Evolutionary conservation across 1,140 invertebrate genomes (phyloP).

Genomic region (Sinella curviseta): DNA sequence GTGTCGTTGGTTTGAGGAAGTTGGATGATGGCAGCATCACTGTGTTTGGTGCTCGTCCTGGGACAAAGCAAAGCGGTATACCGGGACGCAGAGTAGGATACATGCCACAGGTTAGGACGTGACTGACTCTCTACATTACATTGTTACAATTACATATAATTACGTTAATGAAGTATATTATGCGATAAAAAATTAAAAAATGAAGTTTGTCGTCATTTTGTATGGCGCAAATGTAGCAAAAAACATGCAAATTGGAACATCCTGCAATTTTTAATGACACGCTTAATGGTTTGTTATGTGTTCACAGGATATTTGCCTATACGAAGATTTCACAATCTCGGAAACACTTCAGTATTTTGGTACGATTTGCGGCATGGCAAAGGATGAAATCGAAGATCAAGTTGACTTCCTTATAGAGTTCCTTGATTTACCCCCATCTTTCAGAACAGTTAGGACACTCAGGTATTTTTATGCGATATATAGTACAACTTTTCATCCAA

Average conservation of each 20-base stretch:
- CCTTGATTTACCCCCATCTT: conserved; percentile 50
- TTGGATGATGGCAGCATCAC: conserved; percentile 53
- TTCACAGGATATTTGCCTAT: conserved; percentile 56
- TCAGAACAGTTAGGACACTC: conserved; percentile 51
- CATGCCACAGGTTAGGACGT: conserved; percentile 61
- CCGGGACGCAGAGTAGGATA: conserved; percentile 63
- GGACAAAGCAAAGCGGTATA: conserved; percentile 52
- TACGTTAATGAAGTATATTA: too few relatives aligned
- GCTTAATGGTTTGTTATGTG: background rate
- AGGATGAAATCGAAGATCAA: conserved; percentile 51
- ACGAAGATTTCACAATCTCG: conserved; percentile 56
- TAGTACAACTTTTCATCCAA: background rate
- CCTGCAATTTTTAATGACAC: too few relatives aligned
- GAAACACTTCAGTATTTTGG: conserved; percentile 59
- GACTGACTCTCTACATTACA: too few relatives aligned
- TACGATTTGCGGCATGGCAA: conserved; percentile 55
- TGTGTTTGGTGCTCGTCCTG: conserved; percentile 55
- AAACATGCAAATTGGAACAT: too few relatives aligned
- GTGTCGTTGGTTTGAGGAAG: conserved; percentile 54
- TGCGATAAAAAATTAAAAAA: too few relatives aligned
- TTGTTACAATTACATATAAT: too few relatives aligned
- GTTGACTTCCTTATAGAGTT: conserved; percentile 56
- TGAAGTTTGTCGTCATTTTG: background rate
- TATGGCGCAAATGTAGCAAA: too few relatives aligned
- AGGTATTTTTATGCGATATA: too few relatives aligned